A percentile compares a stretch with the other conserved stretches of the same genome.
phyloP scores from a whole-genome alignment of 2,888 invertebrate species.

The Napeogenes sylphis region DNA sequence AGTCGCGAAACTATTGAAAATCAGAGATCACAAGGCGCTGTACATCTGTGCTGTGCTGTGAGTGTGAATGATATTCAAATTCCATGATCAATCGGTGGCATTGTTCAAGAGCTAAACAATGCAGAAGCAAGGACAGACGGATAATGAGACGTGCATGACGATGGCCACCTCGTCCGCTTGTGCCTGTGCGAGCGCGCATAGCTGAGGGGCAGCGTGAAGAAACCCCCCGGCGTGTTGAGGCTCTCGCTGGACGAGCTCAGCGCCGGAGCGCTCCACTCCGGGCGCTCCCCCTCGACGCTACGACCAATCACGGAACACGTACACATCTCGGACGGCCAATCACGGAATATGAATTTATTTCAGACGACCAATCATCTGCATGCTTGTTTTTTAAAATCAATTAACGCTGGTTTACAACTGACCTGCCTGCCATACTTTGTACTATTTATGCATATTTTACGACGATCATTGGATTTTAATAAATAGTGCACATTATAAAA shows the following conservation, averaged over 20 bases:
- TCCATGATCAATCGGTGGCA: constrained; percentile 2
- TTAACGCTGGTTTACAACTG: no score
- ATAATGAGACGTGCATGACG: constrained; percentile 59
- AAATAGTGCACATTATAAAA: constrained; percentile 8
- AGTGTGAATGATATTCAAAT: constrained; percentile 40
- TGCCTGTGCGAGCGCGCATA: constrained; percentile 87
- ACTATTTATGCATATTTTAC: no score
- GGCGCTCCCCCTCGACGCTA: constrained; percentile 48
- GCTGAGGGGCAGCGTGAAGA: constrained; percentile 85
- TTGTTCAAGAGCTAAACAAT: constrained; percentile 15
- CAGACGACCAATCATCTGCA: no score
- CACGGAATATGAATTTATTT: neutral
- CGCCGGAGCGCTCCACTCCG: constrained; percentile 60
- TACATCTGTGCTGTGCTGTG: constrained; percentile 47
- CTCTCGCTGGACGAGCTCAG: constrained; percentile 81
- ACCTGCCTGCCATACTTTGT: no score
- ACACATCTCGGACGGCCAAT: constrained; percentile 2
- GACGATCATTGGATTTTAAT: constrained; percentile 9
- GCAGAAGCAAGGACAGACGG: constrained; percentile 36
- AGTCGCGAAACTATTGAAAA: neutral
- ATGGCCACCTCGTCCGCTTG: constrained; percentile 87
- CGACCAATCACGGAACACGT: constrained; percentile 12
- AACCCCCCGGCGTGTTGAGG: constrained; percentile 79
- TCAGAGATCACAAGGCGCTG: neutral
- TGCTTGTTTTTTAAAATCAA: no score